A percentile compares a stretch with the other conserved stretches of the same genome.
Evolutionary conservation across 2,888 invertebrate species (phyloP).

Genomic region (Helleia helle): DNA sequence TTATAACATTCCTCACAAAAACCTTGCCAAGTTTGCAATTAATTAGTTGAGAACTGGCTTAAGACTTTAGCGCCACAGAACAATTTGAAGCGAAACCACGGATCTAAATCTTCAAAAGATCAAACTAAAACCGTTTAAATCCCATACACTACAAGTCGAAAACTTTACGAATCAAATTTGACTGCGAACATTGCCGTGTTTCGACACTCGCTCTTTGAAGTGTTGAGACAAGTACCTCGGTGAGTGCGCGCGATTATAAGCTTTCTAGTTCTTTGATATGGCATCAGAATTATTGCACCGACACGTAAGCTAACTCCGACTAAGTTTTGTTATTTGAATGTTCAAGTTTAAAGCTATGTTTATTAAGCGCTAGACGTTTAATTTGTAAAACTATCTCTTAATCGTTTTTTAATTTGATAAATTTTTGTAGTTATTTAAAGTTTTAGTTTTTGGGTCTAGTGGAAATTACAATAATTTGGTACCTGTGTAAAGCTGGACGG

Average conservation of each 20-base stretch:
- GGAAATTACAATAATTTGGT: too few relatives aligned
- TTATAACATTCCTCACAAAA: too few relatives aligned
- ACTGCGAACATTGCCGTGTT: constrained; percentile 20
- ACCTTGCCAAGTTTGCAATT: too few relatives aligned
- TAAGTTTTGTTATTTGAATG: constrained; percentile 14
- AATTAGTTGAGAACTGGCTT: too few relatives aligned
- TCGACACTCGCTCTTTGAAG: constrained; percentile 23
- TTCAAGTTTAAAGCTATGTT: constrained; percentile 1
- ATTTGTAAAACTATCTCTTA: too few relatives aligned
- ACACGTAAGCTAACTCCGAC: constrained; percentile 13
- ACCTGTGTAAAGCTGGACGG: too few relatives aligned
- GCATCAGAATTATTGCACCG: constrained; percentile 13
- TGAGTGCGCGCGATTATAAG: constrained; percentile 17
- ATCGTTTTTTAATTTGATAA: not conserved
- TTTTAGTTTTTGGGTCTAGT: too few relatives aligned
- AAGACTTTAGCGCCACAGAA: too few relatives aligned
- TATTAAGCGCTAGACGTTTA: not conserved
- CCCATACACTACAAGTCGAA: constrained; percentile 3
- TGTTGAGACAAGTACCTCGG: constrained; percentile 19
- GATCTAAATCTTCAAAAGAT: constrained; percentile 19
- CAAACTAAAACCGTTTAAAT: constrained; percentile 24
- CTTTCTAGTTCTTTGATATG: constrained; percentile 16
- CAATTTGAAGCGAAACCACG: not conserved
- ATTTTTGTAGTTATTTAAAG: too few relatives aligned
- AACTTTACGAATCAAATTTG: constrained; percentile 27